phyloP scores from a whole-genome alignment of 2,888 invertebrate genomes.

The Sphaeridia pumilis region DNA sequence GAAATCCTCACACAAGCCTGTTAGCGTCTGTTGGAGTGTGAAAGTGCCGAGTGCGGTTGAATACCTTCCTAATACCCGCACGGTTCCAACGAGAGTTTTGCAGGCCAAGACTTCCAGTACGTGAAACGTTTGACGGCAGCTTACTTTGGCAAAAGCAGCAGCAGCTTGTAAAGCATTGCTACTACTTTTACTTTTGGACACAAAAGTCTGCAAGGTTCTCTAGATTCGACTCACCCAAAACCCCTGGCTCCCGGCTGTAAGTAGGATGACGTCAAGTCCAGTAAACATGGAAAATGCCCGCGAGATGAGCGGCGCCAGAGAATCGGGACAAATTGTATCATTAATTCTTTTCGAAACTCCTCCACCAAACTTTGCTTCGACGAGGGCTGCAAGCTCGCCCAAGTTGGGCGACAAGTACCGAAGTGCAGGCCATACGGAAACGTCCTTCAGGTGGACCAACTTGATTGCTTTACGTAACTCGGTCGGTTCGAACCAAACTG shows the following conservation, averaged over 20 bases:
- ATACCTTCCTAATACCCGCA: too few species aligned
- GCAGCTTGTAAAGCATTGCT: too few species aligned
- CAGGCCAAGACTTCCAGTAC: too few species aligned
- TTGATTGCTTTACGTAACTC: conserved; percentile 61
- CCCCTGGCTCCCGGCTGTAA: conserved; percentile 31
- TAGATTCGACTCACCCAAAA: conserved; percentile 27
- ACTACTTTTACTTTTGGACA: too few species aligned
- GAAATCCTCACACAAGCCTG: too few species aligned
- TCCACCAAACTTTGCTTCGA: not conserved
- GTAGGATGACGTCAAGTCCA: conserved; percentile 25
- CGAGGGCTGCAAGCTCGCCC: conserved; percentile 40
- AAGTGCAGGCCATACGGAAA: conserved; percentile 39
- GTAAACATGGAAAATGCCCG: conserved; percentile 17
- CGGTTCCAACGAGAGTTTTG: too few species aligned
- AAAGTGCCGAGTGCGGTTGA: too few species aligned
- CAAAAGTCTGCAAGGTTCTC: too few species aligned
- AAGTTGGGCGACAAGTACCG: conserved; percentile 64
- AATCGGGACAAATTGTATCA: conserved; percentile 1
- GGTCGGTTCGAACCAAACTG: conserved; percentile 85
- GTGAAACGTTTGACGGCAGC: too few species aligned
- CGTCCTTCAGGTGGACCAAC: conserved; percentile 51
- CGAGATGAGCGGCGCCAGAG: conserved; percentile 7
- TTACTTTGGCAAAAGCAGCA: too few species aligned
- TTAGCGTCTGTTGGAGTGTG: too few species aligned
- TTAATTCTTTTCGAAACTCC: not conserved